These are phyloP conservation scores for Todus mexicanus DNA, from an alignment of 2,797 vertebrate species.

Conservation along the genomic window DNA sequence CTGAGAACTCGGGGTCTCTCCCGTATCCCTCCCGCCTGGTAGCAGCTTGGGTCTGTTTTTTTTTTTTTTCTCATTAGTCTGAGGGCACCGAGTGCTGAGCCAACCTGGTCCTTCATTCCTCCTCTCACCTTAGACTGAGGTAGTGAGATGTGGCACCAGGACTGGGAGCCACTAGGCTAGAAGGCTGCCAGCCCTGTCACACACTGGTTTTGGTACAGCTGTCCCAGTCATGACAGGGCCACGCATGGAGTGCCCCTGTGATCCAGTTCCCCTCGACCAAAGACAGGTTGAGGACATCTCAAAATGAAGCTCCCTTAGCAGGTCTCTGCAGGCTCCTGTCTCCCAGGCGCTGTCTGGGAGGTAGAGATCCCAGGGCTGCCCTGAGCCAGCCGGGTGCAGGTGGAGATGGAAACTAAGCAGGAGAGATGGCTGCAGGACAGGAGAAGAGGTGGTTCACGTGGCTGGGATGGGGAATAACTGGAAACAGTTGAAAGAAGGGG, in stretches of 20 bases:
- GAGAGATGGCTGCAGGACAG: not conserved
- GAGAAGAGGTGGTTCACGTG: not conserved
- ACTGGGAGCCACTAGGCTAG: not conserved
- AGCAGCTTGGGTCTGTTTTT: not conserved
- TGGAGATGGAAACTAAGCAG: not conserved
- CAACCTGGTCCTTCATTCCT: not conserved
- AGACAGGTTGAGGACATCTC: not conserved
- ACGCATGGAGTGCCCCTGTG: rapidly evolving
- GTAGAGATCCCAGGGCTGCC: not conserved
- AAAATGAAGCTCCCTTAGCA: not conserved
- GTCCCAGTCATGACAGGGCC: rapidly evolving
- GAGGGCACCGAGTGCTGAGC: not conserved
- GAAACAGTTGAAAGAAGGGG: not conserved
- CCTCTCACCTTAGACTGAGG: not conserved
- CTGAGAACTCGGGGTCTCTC: not conserved
- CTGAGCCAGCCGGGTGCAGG: not conserved
- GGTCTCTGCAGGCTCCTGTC: not conserved
- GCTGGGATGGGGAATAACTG: not conserved
- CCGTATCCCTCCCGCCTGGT: not conserved
- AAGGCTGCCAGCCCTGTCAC: not conserved
- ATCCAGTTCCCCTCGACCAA: not conserved
- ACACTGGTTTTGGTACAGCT: not conserved
- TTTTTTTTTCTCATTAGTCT: not conserved
- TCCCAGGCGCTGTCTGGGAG: not conserved
- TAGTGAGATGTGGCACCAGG: not conserved